Evolutionary conservation across 2,797 vertebrate species (phyloP).

Genomic region (Momotus momota): DNA sequence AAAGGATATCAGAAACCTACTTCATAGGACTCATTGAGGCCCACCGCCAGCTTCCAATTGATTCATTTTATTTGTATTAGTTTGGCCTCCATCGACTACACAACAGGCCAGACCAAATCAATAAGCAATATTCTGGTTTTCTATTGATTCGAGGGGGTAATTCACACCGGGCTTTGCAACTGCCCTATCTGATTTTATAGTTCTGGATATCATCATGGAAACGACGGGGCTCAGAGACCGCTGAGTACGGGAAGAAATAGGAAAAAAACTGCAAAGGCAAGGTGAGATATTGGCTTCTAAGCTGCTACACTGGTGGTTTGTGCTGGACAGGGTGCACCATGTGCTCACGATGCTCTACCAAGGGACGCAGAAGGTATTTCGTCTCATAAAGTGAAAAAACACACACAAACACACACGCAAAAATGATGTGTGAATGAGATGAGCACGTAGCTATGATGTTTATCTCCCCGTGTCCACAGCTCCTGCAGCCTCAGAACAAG

Average conservation of each 20-base stretch:
- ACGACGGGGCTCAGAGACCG: neutral
- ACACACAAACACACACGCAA: accelerated
- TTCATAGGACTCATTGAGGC: conserved; percentile 90
- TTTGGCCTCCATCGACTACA: conserved; percentile 64
- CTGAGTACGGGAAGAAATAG: neutral
- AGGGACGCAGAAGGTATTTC: neutral
- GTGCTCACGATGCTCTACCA: neutral
- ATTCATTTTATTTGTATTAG: conserved; percentile 87
- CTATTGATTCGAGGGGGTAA: conserved; percentile 65
- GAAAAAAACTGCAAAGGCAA: neutral
- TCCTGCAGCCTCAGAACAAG: neutral
- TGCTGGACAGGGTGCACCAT: neutral
- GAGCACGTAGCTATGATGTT: neutral
- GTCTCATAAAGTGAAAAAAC: neutral
- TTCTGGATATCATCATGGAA: conserved; percentile 17
- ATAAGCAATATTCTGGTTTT: conserved; percentile 80
- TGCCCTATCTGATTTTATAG: conserved; percentile 34
- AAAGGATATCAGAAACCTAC: conserved; percentile 85
- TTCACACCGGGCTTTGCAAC: neutral
- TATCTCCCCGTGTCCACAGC: no score
- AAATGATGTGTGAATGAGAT: accelerated
- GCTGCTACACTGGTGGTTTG: neutral
- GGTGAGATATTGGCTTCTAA: neutral
- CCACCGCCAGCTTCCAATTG: conserved; percentile 84
- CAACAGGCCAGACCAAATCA: conserved; percentile 74